Percentiles rank a stretch among this genome's conserved stretches.
phyloP scores from a whole-genome alignment of 2,888 invertebrate genomes.

The Hyposoter didymator region DNA sequence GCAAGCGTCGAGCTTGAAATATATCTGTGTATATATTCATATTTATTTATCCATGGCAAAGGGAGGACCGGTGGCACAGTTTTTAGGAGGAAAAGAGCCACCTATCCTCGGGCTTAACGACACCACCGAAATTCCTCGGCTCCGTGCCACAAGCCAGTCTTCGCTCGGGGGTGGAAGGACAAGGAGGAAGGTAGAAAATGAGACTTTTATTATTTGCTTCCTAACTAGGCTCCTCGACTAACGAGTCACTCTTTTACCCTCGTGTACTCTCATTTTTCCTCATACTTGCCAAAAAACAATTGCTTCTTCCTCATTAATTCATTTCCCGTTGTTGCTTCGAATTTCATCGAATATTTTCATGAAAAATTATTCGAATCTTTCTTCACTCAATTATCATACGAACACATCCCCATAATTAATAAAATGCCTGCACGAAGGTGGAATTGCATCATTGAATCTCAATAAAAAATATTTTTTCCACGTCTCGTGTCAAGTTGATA shows the following conservation, averaged over 20 bases:
- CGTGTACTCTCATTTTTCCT: neutral
- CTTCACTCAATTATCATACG: neutral
- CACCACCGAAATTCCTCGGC: conserved; percentile 30
- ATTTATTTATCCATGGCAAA: conserved; percentile 54
- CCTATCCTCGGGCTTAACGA: conserved; percentile 22
- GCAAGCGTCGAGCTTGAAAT: conserved; percentile 22
- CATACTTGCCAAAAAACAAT: conserved; percentile 1
- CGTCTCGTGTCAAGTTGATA: no score
- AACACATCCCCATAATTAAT: neutral
- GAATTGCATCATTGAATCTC: no score
- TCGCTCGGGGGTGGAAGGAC: neutral
- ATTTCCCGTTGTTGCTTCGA: neutral
- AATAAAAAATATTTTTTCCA: no score
- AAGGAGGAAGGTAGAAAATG: conserved; percentile 18
- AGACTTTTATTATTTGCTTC: conserved; percentile 59
- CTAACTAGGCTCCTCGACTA: conserved; percentile 25
- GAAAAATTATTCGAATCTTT: neutral
- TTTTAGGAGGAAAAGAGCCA: conserved; percentile 57
- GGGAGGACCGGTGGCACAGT: neutral
- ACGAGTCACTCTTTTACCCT: neutral
- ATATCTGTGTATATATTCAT: conserved; percentile 45
- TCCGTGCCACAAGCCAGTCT: conserved; percentile 32
- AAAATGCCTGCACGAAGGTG: no score
- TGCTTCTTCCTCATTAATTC: neutral
- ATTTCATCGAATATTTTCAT: neutral